Evolutionary conservation across 2,113 vertebrate species (phyloP), one percentile per base, ranked within the genome.

Genomic region (Puffinus mauretanicus): DNA sequence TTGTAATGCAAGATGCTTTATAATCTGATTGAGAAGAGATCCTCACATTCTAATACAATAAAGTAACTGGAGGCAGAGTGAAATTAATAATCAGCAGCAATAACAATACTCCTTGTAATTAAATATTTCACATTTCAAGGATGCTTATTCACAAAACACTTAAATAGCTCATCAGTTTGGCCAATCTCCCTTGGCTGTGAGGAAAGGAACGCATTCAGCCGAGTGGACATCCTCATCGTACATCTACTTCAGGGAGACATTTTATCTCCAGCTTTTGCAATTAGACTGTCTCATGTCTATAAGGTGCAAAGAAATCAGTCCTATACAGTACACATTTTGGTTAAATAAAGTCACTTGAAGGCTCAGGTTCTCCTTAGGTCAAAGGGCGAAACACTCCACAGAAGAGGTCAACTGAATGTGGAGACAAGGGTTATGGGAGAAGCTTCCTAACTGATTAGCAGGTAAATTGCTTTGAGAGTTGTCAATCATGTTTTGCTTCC

Each of bases 371-470:
- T 84, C 83, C 78, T 93, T 62, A 97, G 98, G 98, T 98, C 98
- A 98, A 97, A 98, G 98, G 98, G 95, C 71, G 90, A 98, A 98
- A 97, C 96, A 98, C 97, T 98, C 97, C 98, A 98, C 96, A 97
- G 98, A 98, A 97, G 98, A 98, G 98, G 97, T 97, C 96, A 98
- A 67, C 87, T 78, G 94, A 90, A 98, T 94, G 97, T 97, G 94
- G 95, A 97, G 98, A 98, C 96, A 91, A 44, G 95, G 98, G 98
- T 98, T 98, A 94, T 94, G 96, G 97, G 97, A 98, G 98, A 98
- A 98, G 96, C 93, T 96, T 93, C 77, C 96, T 96, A 93, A 98
- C 93, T 94, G 94, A 98, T 99, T 98, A 98, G 98, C 96, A 94
- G 82, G 82, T 94, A 98, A 96, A 98, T 93, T 97, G 97, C 95